A percentile compares a stretch with the other conserved stretches of the same genome.
phyloP scores from a whole-genome alignment of 1,140 invertebrate species.

The Hormaphis cornu region DNA sequence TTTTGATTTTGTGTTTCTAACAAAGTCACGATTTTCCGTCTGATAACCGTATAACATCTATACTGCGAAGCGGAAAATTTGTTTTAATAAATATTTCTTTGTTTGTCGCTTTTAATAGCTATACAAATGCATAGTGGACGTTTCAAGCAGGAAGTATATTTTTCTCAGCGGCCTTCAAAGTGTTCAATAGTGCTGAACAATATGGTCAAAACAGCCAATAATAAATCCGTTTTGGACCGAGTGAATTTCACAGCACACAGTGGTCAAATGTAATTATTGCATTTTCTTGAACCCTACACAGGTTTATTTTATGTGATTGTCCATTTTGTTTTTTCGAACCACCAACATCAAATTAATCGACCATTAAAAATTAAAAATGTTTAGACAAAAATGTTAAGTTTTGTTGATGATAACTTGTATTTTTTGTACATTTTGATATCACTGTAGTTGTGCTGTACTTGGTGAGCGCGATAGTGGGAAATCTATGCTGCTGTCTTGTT shows the following conservation, averaged over 20 bases:
- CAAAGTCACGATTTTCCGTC: too few relatives aligned
- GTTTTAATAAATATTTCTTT: too few relatives aligned
- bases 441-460: not conserved
- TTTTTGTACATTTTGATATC: not conserved
- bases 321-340: not conserved
- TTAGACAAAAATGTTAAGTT: too few relatives aligned
- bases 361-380: too few relatives aligned
- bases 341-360: not conserved
- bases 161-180: not conserved
- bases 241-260: conserved; percentile 3
- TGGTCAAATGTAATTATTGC: conserved; percentile 4
- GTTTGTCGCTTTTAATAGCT: too few relatives aligned
- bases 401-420: not conserved
- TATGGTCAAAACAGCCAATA: not conserved
- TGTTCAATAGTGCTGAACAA: not conserved
- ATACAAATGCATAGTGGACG: too few relatives aligned
- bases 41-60: too few relatives aligned
- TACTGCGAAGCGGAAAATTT: too few relatives aligned
- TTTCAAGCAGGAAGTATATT: not conserved
- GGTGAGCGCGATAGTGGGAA: not conserved
- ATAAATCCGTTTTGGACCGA: not conserved
- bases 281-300: not conserved
- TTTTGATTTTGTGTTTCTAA: too few relatives aligned
- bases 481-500: conserved; percentile 14
- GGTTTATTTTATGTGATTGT: not conserved